Evolutionary conservation across 2,113 vertebrate genomes (phyloP).

Genomic region (Nestor notabilis): DNA sequence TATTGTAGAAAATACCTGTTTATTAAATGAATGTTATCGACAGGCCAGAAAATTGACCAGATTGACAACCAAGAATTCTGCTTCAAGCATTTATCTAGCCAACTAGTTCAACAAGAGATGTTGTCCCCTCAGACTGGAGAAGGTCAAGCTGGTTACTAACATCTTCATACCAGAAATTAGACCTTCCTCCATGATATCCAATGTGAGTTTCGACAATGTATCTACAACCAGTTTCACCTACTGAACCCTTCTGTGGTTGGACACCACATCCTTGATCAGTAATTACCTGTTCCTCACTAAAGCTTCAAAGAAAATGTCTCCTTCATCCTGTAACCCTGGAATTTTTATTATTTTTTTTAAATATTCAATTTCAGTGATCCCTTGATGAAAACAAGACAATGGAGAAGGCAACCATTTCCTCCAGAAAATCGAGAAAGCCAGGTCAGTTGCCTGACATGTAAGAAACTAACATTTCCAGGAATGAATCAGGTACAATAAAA

Average conservation of each 20-base stretch:
- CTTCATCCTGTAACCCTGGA: not conserved
- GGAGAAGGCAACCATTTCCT: not conserved
- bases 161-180: not conserved
- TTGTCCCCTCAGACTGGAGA: not conserved
- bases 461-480: not conserved
- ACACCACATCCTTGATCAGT: not conserved
- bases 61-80: not conserved
- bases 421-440: not conserved
- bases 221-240: not conserved
- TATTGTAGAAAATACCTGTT: conserved; percentile 4
- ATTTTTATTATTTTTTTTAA: not conserved
- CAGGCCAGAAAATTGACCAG: not conserved
- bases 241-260: not conserved
- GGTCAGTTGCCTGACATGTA: not conserved
- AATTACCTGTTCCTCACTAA: not conserved
- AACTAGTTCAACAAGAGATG: not conserved
- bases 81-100: not conserved
- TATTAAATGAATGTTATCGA: not conserved
- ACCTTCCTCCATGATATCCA: not conserved
- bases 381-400: not conserved
- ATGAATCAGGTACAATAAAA: not conserved
- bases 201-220: not conserved
- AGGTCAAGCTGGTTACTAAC: not conserved
- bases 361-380: not conserved
- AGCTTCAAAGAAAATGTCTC: not conserved